Evolutionary conservation across 1,140 invertebrate genomes (phyloP).

Genomic region (Ceratosolen fusciceps): DNA sequence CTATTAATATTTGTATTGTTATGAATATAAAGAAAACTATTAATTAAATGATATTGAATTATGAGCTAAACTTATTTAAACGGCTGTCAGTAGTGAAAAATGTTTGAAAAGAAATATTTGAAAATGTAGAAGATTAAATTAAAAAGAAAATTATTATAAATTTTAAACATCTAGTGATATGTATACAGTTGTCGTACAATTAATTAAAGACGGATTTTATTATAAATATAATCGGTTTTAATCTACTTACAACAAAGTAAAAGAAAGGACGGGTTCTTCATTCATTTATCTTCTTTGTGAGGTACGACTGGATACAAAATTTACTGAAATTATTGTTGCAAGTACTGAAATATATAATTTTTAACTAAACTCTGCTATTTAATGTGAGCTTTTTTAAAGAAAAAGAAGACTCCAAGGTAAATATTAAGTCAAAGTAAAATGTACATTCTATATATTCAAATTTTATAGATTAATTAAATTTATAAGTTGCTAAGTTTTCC

Average conservation of each 20-base stretch:
- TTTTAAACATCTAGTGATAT: background rate
- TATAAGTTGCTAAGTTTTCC: background rate
- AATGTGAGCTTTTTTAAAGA: background rate
- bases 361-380: background rate
- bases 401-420: too few species aligned
- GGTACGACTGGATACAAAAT: constrained; percentile 5
- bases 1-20: too few species aligned
- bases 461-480: background rate
- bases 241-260: constrained; percentile 12
- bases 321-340: constrained; percentile 6
- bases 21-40: too few species aligned
- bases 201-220: background rate
- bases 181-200: background rate
- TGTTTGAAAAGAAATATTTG: background rate
- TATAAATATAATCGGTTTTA: background rate
- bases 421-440: background rate
- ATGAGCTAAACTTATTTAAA: background rate
- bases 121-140: background rate
- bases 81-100: background rate
- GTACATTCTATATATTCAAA: background rate
- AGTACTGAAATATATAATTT: background rate
- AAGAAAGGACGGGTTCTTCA: constrained; percentile 2
- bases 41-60: too few species aligned
- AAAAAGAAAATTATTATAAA: background rate
- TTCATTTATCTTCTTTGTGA: constrained; percentile 8